Conservation (phyloP, 2,797 vertebrate genomes). For the Lepilemur septentrionalis region DNA sequence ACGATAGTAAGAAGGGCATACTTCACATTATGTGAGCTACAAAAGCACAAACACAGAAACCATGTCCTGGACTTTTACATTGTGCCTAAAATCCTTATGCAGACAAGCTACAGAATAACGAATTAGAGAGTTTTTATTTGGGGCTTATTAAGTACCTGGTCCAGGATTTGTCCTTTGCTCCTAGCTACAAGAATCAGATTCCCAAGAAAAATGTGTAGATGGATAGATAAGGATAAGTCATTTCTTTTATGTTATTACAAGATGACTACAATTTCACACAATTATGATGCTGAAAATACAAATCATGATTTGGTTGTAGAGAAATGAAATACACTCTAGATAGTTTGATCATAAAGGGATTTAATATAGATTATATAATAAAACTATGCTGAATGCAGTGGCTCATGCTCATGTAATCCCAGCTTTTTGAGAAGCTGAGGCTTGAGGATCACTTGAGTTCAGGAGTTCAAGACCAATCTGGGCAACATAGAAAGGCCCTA, state of each 20-base stretch:
- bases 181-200: background rate
- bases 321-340: background rate
- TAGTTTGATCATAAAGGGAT: background rate
- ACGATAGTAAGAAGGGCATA: background rate
- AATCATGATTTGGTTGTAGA: background rate
- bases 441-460: background rate
- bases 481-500: background rate
- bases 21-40: background rate
- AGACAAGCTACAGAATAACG: background rate
- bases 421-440: background rate
- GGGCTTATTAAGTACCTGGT: background rate
- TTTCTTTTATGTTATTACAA: background rate
- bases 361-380: background rate
- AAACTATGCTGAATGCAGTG: background rate
- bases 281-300: background rate
- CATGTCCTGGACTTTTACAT: rapidly evolving
- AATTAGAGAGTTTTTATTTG: background rate
- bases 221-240: background rate
- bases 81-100: background rate
- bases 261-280: background rate
- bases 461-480: background rate
- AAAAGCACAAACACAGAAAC: background rate
- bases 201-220: background rate
- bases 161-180: background rate
- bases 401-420: background rate